A percentile compares a stretch with the other conserved stretches of the same genome.
Conservation (phyloP, 2,797 vertebrate species). For the Hipposideros larvatus region DNA sequence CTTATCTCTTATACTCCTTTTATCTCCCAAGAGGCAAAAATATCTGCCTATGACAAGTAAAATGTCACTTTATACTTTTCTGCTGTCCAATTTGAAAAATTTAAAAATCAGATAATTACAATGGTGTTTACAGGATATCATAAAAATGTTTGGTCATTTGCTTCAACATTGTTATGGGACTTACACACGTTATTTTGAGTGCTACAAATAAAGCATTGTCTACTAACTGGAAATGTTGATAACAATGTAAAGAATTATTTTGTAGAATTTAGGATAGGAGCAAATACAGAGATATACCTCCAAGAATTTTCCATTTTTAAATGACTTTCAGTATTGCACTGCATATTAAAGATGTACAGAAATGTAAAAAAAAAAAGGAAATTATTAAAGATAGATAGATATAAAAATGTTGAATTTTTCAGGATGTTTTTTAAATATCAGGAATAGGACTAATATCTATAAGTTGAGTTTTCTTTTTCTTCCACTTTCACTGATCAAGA, state of each 20-base stretch:
- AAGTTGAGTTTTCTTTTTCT: not conserved
- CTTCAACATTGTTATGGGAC: conserved; percentile 12
- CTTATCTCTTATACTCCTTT: not conserved
- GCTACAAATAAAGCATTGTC: not conserved
- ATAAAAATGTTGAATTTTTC: conserved; percentile 4
- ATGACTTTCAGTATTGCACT: not conserved
- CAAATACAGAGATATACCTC: not conserved
- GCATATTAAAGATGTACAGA: not conserved
- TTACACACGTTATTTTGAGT: not conserved
- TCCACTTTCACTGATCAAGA: not conserved
- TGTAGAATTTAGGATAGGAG: not conserved
- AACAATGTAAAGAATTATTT: not conserved
- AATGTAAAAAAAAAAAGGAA: not conserved
- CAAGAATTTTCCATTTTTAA: not conserved
- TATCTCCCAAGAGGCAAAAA: not conserved
- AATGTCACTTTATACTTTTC: not conserved
- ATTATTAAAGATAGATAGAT: not conserved
- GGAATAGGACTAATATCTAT: not conserved
- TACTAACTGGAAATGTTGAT: not conserved
- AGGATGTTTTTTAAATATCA: not conserved
- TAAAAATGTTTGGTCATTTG: not conserved
- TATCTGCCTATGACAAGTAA: not conserved
- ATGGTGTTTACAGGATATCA: not conserved
- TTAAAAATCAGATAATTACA: not conserved
- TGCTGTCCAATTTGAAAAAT: not conserved